phyloP scores from a whole-genome alignment of 2,797 vertebrate genomes.

The Lacerta bilineata region DNA sequence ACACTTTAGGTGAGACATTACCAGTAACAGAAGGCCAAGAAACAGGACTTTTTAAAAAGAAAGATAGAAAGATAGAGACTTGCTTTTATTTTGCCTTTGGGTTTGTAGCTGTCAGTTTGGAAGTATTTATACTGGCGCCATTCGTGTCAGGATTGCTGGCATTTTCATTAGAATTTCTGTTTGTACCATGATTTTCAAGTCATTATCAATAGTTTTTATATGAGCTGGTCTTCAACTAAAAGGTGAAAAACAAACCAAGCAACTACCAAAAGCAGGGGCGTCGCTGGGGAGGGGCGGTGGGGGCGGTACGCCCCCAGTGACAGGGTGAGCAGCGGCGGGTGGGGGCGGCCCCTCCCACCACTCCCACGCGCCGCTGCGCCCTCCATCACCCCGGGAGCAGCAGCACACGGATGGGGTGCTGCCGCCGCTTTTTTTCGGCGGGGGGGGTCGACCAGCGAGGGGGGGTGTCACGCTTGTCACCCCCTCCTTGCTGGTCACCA shows the following conservation, averaged over 20 bases:
- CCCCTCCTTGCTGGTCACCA: too few species aligned
- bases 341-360: too few species aligned
- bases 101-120: slow-evolving; percentile 32
- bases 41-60: slow-evolving; percentile 38
- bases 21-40: slow-evolving; percentile 43
- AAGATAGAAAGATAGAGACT: slow-evolving; percentile 19
- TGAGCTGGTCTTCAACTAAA: not conserved
- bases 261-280: too few species aligned
- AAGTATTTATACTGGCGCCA: not conserved
- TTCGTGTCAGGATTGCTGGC: fast-evolving
- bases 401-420: too few species aligned
- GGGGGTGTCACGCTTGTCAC: too few species aligned
- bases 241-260: not conserved
- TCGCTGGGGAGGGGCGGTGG: too few species aligned
- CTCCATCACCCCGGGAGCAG: too few species aligned
- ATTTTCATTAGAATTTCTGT: not conserved
- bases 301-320: too few species aligned
- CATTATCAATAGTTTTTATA: slow-evolving; percentile 8
- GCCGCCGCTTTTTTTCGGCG: too few species aligned
- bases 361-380: too few species aligned
- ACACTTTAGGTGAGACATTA: slow-evolving; percentile 65
- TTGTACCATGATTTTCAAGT: not conserved
- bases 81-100: slow-evolving; percentile 60
- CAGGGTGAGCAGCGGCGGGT: too few species aligned
- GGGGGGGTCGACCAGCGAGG: too few species aligned